Evolutionary conservation across 2,888 invertebrate genomes (phyloP).

Genomic region (Miltochrista miniata): DNA sequence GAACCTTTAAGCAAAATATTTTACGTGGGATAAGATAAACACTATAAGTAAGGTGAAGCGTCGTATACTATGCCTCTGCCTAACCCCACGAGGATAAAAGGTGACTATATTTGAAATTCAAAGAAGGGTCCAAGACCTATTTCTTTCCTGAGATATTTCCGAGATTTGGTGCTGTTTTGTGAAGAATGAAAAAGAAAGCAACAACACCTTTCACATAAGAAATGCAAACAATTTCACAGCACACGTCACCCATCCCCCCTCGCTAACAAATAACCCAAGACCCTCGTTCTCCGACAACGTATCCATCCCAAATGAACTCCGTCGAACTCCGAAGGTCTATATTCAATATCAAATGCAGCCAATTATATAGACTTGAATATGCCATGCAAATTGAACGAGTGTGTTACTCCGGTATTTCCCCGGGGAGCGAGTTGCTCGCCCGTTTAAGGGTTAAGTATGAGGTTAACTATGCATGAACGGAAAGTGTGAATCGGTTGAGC

Average conservation of each 20-base stretch:
- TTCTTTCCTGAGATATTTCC: too few species aligned
- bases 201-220: background rate
- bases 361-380: conserved; percentile 38
- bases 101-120: too few species aligned
- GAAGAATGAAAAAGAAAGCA: background rate
- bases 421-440: conserved; percentile 26
- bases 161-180: background rate
- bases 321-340: conserved; percentile 1
- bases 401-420: conserved; percentile 51
- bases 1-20: too few species aligned
- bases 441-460: conserved; percentile 28
- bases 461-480: conserved; percentile 36
- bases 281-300: background rate
- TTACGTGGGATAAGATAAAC: too few species aligned
- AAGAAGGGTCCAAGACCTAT: too few species aligned
- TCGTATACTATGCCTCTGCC: too few species aligned
- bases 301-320: conserved; percentile 5
- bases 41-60: too few species aligned
- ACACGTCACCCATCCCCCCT: background rate
- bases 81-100: too few species aligned
- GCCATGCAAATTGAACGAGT: conserved; percentile 54
- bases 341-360: conserved; percentile 34
- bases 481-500: conserved; percentile 9
- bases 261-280: background rate
- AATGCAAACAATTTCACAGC: background rate